Base-by-base conservation (phyloP, 2,888 invertebrate species). In the Campoplex capitator region DNA sequence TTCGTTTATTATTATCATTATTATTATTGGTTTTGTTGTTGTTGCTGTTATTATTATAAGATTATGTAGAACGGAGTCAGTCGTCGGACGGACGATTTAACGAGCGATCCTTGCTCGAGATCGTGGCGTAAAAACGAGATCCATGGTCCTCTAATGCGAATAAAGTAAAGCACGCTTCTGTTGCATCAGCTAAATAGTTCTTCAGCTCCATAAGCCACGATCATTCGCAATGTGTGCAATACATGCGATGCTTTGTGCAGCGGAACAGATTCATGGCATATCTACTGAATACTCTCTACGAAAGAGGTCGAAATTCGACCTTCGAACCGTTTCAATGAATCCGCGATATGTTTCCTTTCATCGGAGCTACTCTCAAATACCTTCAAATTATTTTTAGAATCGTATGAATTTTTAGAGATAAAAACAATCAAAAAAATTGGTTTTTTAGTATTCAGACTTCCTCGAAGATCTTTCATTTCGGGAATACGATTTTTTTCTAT, bases 61-160 rank as follows among this genome's bases (percentile, higher is more conserved):
- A 54, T 76, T 67, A 67, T 67, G 75, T 45, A 51, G 67, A 73
- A 74, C 54, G 51, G 23, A 56, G 65, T 76, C 45, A 74, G 62
- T 84, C 76, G 81, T 51, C 74, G 65, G 71, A 42, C 80, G 51
- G 75, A 73, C 71, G 84, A 76, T 76, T 76, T 76, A 85, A 85
- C 81, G 81, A 77, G 56, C 54, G 62, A 81, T 62, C 48, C 78
- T 65, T 45, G n/a, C 54, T 54, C 45, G 23, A n/a, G 56, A 38
- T 76, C 67, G 58, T 38, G 23, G 45, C 80, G 42, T 65, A 73
- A 54, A 51, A 73, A 77, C 76, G 71, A 48, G 56, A 71, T 45
- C 54, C 51, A 32, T 73, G 23, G 35, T 73, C 68, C 79, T 58
- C 58, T 18, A 56, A 68, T 68, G 79, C 74, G 68, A 78, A 74